Percentiles rank a stretch among this genome's conserved stretches.
These are phyloP conservation scores for Spicauda simplicius DNA, from an alignment of 2,888 invertebrate species.

Conservation along the genomic window DNA sequence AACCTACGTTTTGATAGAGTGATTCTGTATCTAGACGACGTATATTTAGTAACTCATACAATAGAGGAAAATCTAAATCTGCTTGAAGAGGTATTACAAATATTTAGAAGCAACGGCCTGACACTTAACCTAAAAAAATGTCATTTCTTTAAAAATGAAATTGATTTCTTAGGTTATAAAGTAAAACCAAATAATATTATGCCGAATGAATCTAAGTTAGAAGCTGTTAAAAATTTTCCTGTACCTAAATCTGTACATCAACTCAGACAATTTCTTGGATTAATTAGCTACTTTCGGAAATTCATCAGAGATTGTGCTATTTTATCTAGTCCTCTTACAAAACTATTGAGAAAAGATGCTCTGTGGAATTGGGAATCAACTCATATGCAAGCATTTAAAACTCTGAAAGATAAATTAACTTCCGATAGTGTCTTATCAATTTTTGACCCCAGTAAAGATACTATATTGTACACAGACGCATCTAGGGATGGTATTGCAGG, in stretches of 20 bases:
- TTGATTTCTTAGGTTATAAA: conserved; percentile 45
- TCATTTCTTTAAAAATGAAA: conserved; percentile 43
- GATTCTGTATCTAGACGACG: conserved; percentile 35
- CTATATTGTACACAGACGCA: conserved; percentile 4
- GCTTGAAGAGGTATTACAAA: conserved; percentile 32
- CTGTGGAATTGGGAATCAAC: background rate
- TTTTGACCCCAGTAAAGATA: background rate
- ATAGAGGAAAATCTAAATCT: conserved; percentile 3
- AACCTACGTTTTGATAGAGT: conserved; percentile 38
- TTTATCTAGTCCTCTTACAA: conserved; percentile 46
- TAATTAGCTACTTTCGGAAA: conserved; percentile 50
- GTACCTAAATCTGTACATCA: conserved; percentile 43
- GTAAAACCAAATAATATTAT: conserved; percentile 38
- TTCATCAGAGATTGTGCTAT: conserved; percentile 50
- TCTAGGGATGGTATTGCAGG: conserved; percentile 9
- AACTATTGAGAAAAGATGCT: background rate
- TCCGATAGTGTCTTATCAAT: background rate
- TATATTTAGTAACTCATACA: background rate
- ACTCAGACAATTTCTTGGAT: conserved; percentile 45
- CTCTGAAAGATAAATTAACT: background rate
- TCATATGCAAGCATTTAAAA: background rate
- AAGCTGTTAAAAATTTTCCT: conserved; percentile 42
- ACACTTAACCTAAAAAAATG: conserved; percentile 49
- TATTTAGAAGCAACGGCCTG: conserved; percentile 41
- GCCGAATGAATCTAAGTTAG: conserved; percentile 42